Evolutionary conservation across 2,797 vertebrate species (phyloP), one percentile per base, ranked within the genome.

Genomic region (Pantherophis vulpinus): DNA sequence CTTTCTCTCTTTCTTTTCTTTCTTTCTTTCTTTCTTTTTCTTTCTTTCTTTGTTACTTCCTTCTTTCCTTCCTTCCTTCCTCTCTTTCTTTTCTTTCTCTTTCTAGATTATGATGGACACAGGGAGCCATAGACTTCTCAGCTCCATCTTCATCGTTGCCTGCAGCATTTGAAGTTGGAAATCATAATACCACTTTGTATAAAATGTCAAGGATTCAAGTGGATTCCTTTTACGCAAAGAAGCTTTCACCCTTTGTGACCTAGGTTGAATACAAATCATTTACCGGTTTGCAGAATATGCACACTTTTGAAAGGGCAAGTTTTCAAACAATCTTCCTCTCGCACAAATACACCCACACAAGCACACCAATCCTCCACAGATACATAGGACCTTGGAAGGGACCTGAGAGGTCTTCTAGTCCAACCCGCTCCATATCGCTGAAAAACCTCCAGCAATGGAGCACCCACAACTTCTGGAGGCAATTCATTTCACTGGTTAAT

Each of bases 231-330:
- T 60, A 3, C 25, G 79, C 4, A n/a, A 4, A 88, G 27, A 8
- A 3, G n/a, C 90, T 37, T 83, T 87, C 93, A 37, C 7, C n/a
- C 66, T 32, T 66, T 18, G 11, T 70, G 92, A 89, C 58, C 58
- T 55, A 14, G 42, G 8, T 9, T 42, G 89, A 92, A 92, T 2
- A 5, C 23, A 87, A 94, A 14, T 0, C 0, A 4, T 86, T 79
- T 56, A 16, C 0, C 0, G 0, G 92, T 63, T 37, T 86, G 29
- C 54, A 51, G 37, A 0, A 12, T 42, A 32, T 4, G 70, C 18
- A 2, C 51, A 90, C 74, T 92, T 91, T 91, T 58, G 32, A 92
- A 94, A 54, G 4, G 18, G 37, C 91, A 93, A 42, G 2, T 88
- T 92, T 14, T 94, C 70, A 91, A 93, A 86, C 47, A 88, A 61